A percentile compares a stretch with the other conserved stretches of the same genome.
These are phyloP conservation scores for Drosophila micromelanica DNA, from an alignment of 1,140 invertebrate species.

Conservation along the genomic window DNA sequence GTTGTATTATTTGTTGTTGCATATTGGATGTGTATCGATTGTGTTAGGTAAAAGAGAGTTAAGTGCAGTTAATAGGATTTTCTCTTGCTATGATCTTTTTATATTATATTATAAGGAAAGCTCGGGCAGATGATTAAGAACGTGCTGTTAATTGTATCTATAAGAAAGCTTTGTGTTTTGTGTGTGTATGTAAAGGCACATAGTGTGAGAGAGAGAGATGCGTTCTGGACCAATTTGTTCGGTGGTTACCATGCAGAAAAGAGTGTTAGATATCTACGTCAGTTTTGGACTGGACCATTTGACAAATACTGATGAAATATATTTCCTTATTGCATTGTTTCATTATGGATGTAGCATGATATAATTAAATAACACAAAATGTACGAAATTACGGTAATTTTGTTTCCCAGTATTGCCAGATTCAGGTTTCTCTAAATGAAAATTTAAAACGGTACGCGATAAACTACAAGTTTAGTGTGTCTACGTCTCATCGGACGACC, in stretches of 20 bases:
- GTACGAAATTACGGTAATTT: slow-evolving; percentile 64
- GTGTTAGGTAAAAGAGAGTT: slow-evolving; percentile 71
- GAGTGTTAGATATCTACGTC: slow-evolving; percentile 17
- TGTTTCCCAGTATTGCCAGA: slow-evolving; percentile 55
- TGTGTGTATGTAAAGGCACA: slow-evolving; percentile 19
- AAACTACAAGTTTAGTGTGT: slow-evolving; percentile 5
- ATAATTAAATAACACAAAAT: slow-evolving; percentile 65
- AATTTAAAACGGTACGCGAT: slow-evolving; percentile 22
- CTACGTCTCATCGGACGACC: slow-evolving; percentile 21
- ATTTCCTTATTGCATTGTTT: slow-evolving; percentile 60
- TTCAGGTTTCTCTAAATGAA: slow-evolving; percentile 53
- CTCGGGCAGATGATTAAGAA: slow-evolving; percentile 36
- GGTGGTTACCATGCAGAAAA: slow-evolving; percentile 37
- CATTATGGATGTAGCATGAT: slow-evolving; percentile 66
- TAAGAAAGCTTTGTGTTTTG: slow-evolving; percentile 37
- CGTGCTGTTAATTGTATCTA: slow-evolving; percentile 42
- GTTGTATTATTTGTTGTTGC: slow-evolving; percentile 53
- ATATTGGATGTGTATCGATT: slow-evolving; percentile 26
- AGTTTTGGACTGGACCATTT: slow-evolving; percentile 29
- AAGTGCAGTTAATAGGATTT: slow-evolving; percentile 78
- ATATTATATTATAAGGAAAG: slow-evolving; percentile 55
- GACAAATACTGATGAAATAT: slow-evolving; percentile 44
- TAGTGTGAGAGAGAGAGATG: slow-evolving; percentile 6
- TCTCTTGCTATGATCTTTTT: slow-evolving; percentile 43
- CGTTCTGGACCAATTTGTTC: slow-evolving; percentile 41